Percentiles rank a stretch among this genome's conserved stretches.
Conservation (phyloP, 2,888 invertebrate species). For the Pycnomerus fuliginosus region DNA sequence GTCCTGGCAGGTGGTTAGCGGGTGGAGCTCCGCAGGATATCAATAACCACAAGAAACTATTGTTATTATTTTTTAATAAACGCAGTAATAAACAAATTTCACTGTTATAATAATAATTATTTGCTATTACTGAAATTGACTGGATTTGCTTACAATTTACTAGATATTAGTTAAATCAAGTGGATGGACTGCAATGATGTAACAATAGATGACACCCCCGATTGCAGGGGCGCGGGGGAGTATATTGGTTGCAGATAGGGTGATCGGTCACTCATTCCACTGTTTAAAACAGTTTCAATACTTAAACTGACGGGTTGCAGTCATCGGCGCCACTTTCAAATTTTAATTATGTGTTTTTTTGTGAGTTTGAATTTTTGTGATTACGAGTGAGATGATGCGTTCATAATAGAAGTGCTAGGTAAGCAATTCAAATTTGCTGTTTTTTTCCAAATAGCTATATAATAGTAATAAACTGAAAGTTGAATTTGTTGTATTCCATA, state of each 20-base stretch:
- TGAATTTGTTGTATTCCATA: not conserved
- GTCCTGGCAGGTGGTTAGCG: conserved; percentile 30
- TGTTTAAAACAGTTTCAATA: conserved; percentile 45
- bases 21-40: conserved; percentile 19
- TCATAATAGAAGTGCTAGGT: no score
- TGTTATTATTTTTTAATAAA: no score
- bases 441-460: no score
- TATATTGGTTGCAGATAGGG: conserved; percentile 38
- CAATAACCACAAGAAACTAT: no score
- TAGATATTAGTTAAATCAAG: conserved; percentile 25
- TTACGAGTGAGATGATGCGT: no score
- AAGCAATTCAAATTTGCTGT: no score
- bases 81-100: no score
- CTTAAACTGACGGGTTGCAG: no score
- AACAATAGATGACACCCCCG: conserved; percentile 45
- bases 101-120: no score
- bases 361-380: not conserved
- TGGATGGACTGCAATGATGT: conserved; percentile 28
- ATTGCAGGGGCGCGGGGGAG: conserved; percentile 37
- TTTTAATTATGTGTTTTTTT: not conserved
- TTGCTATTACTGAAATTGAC: conserved; percentile 17
- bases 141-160: conserved; percentile 8
- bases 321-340: no score
- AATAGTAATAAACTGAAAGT: no score
- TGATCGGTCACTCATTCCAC: conserved; percentile 45